Evolutionary conservation across 2,888 invertebrate species (phyloP), one percentile per base, ranked within the genome.

Genomic region (Lasiommata megera): DNA sequence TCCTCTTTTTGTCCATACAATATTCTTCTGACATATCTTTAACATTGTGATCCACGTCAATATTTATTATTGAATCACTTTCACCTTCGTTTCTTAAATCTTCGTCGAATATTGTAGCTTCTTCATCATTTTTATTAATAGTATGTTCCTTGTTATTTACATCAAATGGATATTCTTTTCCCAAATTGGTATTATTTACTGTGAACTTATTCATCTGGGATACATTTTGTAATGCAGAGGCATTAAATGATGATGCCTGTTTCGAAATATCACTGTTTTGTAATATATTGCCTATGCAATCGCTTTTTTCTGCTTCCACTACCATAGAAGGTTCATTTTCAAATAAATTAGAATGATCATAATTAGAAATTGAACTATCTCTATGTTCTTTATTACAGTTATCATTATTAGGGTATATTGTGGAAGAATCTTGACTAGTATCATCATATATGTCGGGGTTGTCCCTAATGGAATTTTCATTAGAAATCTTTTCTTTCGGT

Each of bases 1-100:
- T 29, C 18, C 51, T 65, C 54, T 70, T 38, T 60, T 58, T 56
- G 28, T 29, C 9, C 51, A 50, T 50, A 18, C 46, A 37, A 50
- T 40, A 31, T 23, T 43, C 41, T 52, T 29, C 7, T 38, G 31
- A 3, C 11, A 47, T 6, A 38, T 57, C 47, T 40, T 40, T 50
- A 11, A 48, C 34, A 31, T 3, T 37, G 23, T 44, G 18, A 53
- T 47, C 14, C 3, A 41, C 23, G 31, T n/a, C 17, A 41, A 38
- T 34, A 12, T 31, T 52, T 52, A 46, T 47, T 11, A 56, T 31
- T 14, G 37, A 28, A 51, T 54, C 54, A 37, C 14, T 56, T n/a
- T 57, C 52, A 12, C 8, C 46, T 34, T 56, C 58, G 1, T n/a
- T 48, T 31, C n/a, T 37, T 14, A 52, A 23, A 47, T 57, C 52